Percentiles rank a stretch among this genome's conserved stretches.
Evolutionary conservation across 2,113 vertebrate genomes (phyloP).

Genomic region (Xiphorhynchus elegans): DNA sequence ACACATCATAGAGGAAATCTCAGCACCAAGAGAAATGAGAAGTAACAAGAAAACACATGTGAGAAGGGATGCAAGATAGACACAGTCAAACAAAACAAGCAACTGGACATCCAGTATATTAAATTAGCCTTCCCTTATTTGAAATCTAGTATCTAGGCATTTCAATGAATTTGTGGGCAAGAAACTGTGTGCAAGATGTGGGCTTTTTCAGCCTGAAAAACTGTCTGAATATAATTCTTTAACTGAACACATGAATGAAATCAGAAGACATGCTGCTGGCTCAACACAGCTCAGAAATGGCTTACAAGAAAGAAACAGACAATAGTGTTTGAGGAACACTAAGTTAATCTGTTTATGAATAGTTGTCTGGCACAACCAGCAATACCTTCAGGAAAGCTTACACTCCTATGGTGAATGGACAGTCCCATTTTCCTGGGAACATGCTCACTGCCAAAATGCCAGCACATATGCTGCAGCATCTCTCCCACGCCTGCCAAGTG

Average conservation of each 20-base stretch:
- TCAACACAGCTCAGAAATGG: background rate
- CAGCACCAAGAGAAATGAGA: background rate
- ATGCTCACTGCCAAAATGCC: background rate
- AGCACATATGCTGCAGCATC: background rate
- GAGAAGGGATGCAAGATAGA: background rate
- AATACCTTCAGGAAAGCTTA: background rate
- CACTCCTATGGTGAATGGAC: background rate
- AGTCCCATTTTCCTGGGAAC: slow-evolving; percentile 11
- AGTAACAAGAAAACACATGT: background rate
- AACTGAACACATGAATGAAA: background rate
- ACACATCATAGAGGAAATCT: background rate
- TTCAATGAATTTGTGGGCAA: background rate
- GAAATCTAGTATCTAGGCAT: background rate
- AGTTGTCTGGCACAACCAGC: background rate
- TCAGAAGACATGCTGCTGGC: background rate
- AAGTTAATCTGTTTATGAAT: background rate
- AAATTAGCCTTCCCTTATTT: background rate
- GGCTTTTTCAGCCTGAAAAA: background rate
- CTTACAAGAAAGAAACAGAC: background rate
- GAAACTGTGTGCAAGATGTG: background rate
- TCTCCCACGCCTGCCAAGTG: background rate
- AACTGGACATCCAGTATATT: background rate
- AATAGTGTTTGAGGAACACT: background rate
- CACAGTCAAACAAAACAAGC: background rate
- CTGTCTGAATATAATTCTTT: background rate